phyloP scores from a whole-genome alignment of 2,888 invertebrate genomes.

The Xanthia togata region DNA sequence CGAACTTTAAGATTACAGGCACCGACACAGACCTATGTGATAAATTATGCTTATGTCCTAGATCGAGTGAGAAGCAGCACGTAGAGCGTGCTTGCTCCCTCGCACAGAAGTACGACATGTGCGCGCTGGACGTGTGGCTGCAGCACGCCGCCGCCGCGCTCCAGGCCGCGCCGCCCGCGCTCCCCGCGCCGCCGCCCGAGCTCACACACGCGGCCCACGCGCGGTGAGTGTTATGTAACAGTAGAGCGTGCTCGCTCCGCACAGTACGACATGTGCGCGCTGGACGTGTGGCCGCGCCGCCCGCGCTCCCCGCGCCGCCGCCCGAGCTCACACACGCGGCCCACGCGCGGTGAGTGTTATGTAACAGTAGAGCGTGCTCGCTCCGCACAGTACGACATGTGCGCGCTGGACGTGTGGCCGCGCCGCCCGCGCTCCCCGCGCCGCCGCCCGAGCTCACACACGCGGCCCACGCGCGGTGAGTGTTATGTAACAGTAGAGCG shows the following conservation, averaged over 20 bases:
- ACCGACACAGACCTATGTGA: background rate
- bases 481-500: no score
- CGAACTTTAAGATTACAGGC: background rate
- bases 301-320: no score
- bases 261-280: slow-evolving; percentile 8
- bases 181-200: slow-evolving; percentile 11
- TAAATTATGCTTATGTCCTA: slow-evolving; percentile 49
- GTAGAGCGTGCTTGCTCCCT: slow-evolving; percentile 75
- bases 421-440: no score
- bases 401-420: no score
- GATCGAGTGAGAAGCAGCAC: slow-evolving; percentile 72
- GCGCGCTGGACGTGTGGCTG: slow-evolving; percentile 81
- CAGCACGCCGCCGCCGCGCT: slow-evolving; percentile 75
- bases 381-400: no score
- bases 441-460: no score
- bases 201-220: background rate
- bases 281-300: background rate
- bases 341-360: no score
- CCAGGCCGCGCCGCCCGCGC: slow-evolving; percentile 23
- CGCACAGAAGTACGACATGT: slow-evolving; percentile 76
- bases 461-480: no score
- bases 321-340: no score
- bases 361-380: no score
- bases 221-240: background rate
- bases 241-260: background rate